phyloP scores from a whole-genome alignment of 2,888 invertebrate species.

The Lasioglossum pauxillum region DNA sequence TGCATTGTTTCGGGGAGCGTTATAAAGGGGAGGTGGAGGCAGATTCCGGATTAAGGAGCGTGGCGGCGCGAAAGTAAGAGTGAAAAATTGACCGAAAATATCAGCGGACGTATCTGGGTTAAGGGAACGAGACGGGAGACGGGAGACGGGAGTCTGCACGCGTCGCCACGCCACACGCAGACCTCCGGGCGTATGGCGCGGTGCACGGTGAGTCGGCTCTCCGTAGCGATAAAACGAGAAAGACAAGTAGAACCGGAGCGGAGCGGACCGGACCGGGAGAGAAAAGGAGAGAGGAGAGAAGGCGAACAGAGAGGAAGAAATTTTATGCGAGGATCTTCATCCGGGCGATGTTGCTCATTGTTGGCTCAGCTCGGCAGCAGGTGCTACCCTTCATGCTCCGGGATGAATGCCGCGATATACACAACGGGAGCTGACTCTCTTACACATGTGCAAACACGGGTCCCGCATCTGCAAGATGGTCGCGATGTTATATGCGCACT shows the following conservation, averaged over 20 bases:
- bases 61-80: slow-evolving; percentile 46
- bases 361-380: slow-evolving; percentile 71
- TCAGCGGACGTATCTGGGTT: slow-evolving; percentile 56
- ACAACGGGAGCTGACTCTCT: slow-evolving; percentile 66
- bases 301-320: slow-evolving; percentile 53
- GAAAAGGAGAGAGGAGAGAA: neutral
- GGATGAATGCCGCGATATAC: slow-evolving; percentile 64
- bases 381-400: slow-evolving; percentile 68
- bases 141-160: slow-evolving; percentile 28
- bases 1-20: neutral
- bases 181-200: neutral
- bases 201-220: neutral
- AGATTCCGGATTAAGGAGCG: neutral
- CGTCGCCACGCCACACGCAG: neutral
- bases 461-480: slow-evolving; percentile 71
- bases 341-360: slow-evolving; percentile 59
- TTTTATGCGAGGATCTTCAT: slow-evolving; percentile 52
- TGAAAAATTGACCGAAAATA: slow-evolving; percentile 52
- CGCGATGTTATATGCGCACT: slow-evolving; percentile 46
- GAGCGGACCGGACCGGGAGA: neutral
- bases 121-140: slow-evolving; percentile 36
- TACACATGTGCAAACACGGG: slow-evolving; percentile 60
- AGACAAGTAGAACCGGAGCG: neutral
- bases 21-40: neutral
- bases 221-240: slow-evolving; percentile 3